Conservation (phyloP, 2,888 invertebrate species). For the Plagiodera versicolora region DNA sequence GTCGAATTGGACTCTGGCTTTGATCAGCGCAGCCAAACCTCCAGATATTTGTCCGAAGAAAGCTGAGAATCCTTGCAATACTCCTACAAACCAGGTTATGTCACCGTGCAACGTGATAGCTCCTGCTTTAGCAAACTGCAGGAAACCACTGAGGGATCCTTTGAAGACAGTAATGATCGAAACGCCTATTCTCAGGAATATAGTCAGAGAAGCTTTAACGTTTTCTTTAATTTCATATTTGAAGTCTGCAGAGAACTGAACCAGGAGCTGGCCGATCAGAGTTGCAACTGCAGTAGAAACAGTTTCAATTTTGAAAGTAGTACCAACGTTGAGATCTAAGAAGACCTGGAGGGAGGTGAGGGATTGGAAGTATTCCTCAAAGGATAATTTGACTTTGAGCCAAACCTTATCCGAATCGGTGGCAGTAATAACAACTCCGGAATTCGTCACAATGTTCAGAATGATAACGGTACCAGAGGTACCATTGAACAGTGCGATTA, state of each 20-base stretch:
- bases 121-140: constrained; percentile 11
- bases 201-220: constrained; percentile 13
- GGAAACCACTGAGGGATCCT: constrained; percentile 27
- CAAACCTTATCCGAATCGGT: constrained; percentile 17
- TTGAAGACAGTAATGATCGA: constrained; percentile 12
- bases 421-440: constrained; percentile 29
- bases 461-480: constrained; percentile 26
- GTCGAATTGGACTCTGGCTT: constrained; percentile 27
- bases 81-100: constrained; percentile 21
- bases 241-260: constrained; percentile 17
- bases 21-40: constrained; percentile 28
- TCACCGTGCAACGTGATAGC: constrained; percentile 23
- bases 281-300: constrained; percentile 12
- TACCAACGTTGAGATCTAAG: constrained; percentile 22
- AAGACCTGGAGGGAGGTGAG: constrained; percentile 23
- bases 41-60: constrained; percentile 24
- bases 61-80: constrained; percentile 26
- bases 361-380: constrained; percentile 26
- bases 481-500: constrained; percentile 29
- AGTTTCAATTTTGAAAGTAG: constrained; percentile 21
- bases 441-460: constrained; percentile 22
- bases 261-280: constrained; percentile 17
- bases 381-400: constrained; percentile 17
- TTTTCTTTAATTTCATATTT: constrained; percentile 13
- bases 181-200: constrained; percentile 18